Conservation (phyloP, 2,888 invertebrate genomes). For the Willowsia nigromaculata region DNA sequence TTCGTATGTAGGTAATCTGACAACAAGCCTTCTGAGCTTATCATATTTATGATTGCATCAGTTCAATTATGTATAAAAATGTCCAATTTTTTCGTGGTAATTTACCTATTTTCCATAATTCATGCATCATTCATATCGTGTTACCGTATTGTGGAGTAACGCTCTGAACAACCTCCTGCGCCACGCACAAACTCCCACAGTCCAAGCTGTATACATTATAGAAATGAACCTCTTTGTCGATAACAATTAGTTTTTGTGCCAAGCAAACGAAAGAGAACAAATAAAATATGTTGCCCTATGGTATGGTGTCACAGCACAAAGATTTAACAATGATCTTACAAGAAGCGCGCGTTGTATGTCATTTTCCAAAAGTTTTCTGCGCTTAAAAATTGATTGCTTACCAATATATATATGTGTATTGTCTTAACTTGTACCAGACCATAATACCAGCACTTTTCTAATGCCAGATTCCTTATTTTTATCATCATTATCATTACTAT, state of each 20-base stretch:
- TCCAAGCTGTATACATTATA: neutral
- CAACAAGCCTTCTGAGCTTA: slow-evolving; percentile 5
- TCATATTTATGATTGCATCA: slow-evolving; percentile 48
- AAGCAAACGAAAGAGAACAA: slow-evolving; percentile 1
- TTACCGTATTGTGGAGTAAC: slow-evolving; percentile 3
- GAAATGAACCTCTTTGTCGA: neutral
- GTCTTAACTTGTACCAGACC: neutral
- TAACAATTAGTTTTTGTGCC: slow-evolving; percentile 5
- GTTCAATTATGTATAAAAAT: slow-evolving; percentile 61
- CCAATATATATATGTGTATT: neutral
- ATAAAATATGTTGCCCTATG: slow-evolving; percentile 22
- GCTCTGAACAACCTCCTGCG: slow-evolving; percentile 57
- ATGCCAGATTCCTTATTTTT: slow-evolving; percentile 13
- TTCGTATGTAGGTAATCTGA: slow-evolving; percentile 21
- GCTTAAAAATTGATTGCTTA: no score
- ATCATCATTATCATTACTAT: slow-evolving; percentile 36
- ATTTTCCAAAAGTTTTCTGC: slow-evolving; percentile 25
- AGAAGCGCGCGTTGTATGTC: slow-evolving; percentile 14
- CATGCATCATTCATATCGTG: slow-evolving; percentile 53
- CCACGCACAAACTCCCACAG: slow-evolving; percentile 70
- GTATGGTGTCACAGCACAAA: neutral
- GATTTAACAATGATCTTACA: slow-evolving; percentile 6
- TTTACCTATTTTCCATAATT: slow-evolving; percentile 60
- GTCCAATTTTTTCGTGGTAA: slow-evolving; percentile 54
- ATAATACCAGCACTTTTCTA: neutral